A percentile compares a stretch with the other conserved stretches of the same genome.
These are phyloP conservation scores for Philhelius pedissequus DNA, from an alignment of 2,888 invertebrate genomes.

Conservation along the genomic window DNA sequence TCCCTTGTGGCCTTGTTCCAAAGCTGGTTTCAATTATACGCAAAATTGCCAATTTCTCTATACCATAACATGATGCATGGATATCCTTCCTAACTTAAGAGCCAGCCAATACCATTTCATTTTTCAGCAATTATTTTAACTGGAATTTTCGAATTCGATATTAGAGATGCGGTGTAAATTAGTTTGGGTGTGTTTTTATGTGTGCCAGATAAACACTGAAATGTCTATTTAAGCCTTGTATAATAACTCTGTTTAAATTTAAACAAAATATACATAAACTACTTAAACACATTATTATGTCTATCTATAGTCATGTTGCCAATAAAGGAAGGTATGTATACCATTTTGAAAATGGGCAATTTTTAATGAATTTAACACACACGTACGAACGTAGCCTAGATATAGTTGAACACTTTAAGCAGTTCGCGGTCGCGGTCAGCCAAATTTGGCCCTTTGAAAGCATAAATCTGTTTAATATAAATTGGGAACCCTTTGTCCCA, in stretches of 20 bases:
- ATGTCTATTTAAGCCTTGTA: background rate
- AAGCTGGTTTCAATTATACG: conserved; percentile 56
- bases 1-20: conserved; percentile 43
- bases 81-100: background rate
- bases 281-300: no score
- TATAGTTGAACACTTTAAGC: no score
- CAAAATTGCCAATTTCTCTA: conserved; percentile 1
- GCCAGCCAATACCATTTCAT: background rate
- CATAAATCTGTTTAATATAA: no score
- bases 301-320: no score
- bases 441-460: no score
- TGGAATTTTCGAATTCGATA: background rate
- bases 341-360: background rate
- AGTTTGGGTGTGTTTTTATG: background rate
- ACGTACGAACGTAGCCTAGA: no score
- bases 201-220: background rate
- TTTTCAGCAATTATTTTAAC: background rate
- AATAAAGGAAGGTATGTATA: background rate
- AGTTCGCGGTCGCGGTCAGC: no score
- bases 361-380: background rate
- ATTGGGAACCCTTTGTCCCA: no score
- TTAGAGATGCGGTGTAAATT: background rate
- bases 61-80: background rate
- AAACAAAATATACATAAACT: no score
- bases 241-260: background rate